Percentiles rank a stretch among this genome's conserved stretches.
These are phyloP conservation scores for Esox niger DNA, from an alignment of 2,113 vertebrate genomes.

Conservation along the genomic window DNA sequence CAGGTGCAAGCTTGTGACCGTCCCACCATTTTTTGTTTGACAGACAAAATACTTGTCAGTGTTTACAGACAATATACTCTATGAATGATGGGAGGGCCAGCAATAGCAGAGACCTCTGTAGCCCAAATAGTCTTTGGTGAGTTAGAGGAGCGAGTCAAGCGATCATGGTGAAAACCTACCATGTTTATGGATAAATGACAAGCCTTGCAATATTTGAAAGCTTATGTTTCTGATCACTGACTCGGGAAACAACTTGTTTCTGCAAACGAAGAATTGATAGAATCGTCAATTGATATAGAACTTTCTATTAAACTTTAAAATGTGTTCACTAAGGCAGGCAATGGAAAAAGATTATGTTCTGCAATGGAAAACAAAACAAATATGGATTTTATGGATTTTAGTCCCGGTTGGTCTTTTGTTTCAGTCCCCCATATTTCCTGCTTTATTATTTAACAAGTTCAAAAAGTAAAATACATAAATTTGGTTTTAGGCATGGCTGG, in stretches of 20 bases:
- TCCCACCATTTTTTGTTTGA: too few species aligned
- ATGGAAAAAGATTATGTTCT: too few species aligned
- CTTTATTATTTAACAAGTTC: too few species aligned
- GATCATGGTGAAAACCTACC: constrained; percentile 77
- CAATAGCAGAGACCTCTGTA: not conserved
- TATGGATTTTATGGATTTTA: too few species aligned
- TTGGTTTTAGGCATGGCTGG: too few species aligned
- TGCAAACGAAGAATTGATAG: constrained; percentile 74
- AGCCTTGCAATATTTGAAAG: constrained; percentile 97
- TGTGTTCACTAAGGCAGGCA: too few species aligned
- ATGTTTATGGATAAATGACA: constrained; percentile 98
- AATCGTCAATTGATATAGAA: constrained; percentile 25
- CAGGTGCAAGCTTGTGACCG: not conserved
- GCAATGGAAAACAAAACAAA: not conserved
- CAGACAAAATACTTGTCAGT: too few species aligned
- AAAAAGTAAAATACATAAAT: too few species aligned
- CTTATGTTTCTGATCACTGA: constrained; percentile 98
- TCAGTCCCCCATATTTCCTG: too few species aligned
- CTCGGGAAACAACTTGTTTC: constrained; percentile 95
- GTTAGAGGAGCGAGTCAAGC: constrained; percentile 21
- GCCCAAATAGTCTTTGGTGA: constrained; percentile 23
- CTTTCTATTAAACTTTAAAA: not conserved
- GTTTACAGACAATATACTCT: too few species aligned
- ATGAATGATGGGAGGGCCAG: too few species aligned
- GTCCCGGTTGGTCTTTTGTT: too few species aligned